phyloP scores from a whole-genome alignment of 2,888 invertebrate species.

The Catocala sponsa region DNA sequence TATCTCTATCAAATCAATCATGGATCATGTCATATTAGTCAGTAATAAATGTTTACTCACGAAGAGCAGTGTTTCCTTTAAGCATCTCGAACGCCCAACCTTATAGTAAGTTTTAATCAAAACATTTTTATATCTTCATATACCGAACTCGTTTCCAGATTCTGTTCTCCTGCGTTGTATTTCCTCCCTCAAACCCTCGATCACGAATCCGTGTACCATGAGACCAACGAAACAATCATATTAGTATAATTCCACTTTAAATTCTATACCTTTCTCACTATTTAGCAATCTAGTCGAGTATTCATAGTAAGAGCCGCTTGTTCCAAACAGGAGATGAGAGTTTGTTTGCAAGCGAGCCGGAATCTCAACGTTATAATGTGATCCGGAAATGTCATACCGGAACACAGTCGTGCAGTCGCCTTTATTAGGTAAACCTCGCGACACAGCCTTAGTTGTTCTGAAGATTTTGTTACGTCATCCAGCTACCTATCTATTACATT shows the following conservation, averaged over 20 bases:
- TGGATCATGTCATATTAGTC: too few species aligned
- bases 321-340: slow-evolving; percentile 61
- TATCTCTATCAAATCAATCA: too few species aligned
- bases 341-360: slow-evolving; percentile 57
- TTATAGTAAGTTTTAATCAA: too few species aligned
- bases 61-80: too few species aligned
- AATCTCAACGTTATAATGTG: slow-evolving; percentile 57
- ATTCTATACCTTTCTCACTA: not conserved
- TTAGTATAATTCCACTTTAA: not conserved
- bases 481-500: slow-evolving; percentile 21
- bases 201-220: too few species aligned
- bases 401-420: slow-evolving; percentile 40
- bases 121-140: too few species aligned
- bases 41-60: too few species aligned
- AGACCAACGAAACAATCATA: too few species aligned
- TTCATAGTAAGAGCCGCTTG: slow-evolving; percentile 40
- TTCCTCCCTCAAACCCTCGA: too few species aligned
- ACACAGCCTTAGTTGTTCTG: slow-evolving; percentile 25
- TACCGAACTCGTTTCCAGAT: too few species aligned
- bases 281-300: slow-evolving; percentile 1
- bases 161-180: too few species aligned
- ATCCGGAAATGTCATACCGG: slow-evolving; percentile 57
- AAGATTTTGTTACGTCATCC: slow-evolving; percentile 30
- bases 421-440: slow-evolving; percentile 46
- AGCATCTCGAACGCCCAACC: too few species aligned